phyloP scores from a whole-genome alignment of 35 echinoderm and acorn worm genomes.

The Apostichopus parvimensis region DNA sequence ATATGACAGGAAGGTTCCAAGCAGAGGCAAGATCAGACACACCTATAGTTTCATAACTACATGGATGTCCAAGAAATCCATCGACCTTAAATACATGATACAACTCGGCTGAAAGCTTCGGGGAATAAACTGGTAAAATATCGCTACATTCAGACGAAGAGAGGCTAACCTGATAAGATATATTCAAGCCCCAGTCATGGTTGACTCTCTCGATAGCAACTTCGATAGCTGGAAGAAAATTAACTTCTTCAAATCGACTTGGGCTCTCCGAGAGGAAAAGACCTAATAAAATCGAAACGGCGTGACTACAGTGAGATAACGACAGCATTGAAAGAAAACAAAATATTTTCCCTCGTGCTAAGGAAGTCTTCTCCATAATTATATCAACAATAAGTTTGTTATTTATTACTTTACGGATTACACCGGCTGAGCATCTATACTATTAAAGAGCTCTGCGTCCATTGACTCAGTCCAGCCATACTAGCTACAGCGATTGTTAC shows the following conservation, averaged over 20 bases:
- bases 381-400: too few species aligned
- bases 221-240: slow-evolving; percentile 61
- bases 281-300: neutral
- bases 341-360: too few species aligned
- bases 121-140: neutral
- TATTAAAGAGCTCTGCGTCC: too few species aligned
- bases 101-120: slow-evolving; percentile 47
- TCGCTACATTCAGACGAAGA: slow-evolving; percentile 18
- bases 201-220: slow-evolving; percentile 69
- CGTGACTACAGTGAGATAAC: too few species aligned
- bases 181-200: neutral
- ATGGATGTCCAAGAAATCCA: slow-evolving; percentile 65
- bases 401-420: too few species aligned
- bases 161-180: slow-evolving; percentile 37
- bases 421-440: too few species aligned
- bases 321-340: too few species aligned
- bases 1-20: slow-evolving; percentile 77
- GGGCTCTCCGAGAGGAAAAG: neutral
- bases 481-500: too few species aligned
- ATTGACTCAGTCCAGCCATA: too few species aligned
- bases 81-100: slow-evolving; percentile 1
- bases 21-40: slow-evolving; percentile 62
- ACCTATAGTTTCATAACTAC: slow-evolving; percentile 47
- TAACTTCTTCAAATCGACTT: neutral
- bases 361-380: too few species aligned